Evolutionary conservation across 2,797 vertebrate species (phyloP).

Genomic region (Rhinatrema bivittatum): DNA sequence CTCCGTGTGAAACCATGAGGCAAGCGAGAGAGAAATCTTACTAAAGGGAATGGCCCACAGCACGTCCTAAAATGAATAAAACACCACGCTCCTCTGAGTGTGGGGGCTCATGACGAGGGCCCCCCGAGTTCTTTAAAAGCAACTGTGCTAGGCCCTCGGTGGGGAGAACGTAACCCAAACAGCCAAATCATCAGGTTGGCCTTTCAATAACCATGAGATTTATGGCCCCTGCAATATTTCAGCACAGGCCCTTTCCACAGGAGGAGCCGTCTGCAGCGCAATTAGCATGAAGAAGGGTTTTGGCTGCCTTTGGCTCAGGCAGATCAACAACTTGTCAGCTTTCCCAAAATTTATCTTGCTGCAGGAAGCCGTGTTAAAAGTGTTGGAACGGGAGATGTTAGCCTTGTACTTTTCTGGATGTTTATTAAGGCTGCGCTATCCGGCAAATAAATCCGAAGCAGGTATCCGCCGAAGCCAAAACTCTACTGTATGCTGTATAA

Average conservation of each 20-base stretch:
- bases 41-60: too few species aligned
- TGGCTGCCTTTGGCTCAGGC: constrained; percentile 4
- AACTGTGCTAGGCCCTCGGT: neutral
- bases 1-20: fast-evolving
- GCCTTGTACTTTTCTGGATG: neutral
- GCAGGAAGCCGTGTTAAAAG: neutral
- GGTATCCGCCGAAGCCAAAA: too few species aligned
- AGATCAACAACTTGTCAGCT: constrained; percentile 6
- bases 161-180: neutral
- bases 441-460: too few species aligned
- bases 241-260: constrained; percentile 8
- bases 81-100: neutral
- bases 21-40: too few species aligned
- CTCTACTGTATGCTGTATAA: too few species aligned
- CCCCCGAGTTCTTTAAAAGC: neutral
- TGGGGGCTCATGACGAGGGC: neutral
- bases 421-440: neutral
- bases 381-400: neutral
- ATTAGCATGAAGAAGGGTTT: constrained; percentile 14
- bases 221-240: constrained; percentile 14
- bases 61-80: neutral
- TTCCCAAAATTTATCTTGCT: constrained; percentile 1
- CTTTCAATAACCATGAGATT: neutral
- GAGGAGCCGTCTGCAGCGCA: constrained; percentile 5
- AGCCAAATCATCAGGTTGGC: constrained; percentile 8